These are phyloP conservation scores for Mactra quadrangularis DNA, from an alignment of 1,140 invertebrate species.

Conservation along the genomic window DNA sequence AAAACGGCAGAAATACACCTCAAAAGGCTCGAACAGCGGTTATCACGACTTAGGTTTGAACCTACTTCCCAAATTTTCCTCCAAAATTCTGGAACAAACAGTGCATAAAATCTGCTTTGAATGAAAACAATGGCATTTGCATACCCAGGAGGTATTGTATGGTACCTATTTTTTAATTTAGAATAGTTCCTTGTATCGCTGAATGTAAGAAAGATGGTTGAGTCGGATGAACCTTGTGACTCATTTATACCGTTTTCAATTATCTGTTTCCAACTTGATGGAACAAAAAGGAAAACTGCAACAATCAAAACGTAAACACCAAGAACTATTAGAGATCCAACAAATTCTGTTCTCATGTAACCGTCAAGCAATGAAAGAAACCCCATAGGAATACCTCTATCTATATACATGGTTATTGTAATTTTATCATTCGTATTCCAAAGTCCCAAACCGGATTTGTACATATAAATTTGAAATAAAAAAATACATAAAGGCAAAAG, in stretches of 20 bases:
- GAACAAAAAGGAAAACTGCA: conserved; percentile 18
- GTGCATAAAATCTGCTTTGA: conserved; percentile 18
- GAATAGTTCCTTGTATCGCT: background rate
- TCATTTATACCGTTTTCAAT: conserved; percentile 12
- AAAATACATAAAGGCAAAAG: background rate
- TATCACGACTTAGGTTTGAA: too few relatives aligned
- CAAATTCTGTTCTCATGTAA: background rate
- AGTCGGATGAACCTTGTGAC: background rate
- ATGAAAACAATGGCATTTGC: background rate
- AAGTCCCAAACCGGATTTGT: background rate
- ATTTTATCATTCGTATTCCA: conserved; percentile 4
- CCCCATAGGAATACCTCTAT: conserved; percentile 1
- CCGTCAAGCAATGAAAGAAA: conserved; percentile 18
- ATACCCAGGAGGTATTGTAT: background rate
- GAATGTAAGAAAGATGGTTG: conserved; percentile 13
- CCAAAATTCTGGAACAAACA: background rate
- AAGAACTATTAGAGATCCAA: background rate
- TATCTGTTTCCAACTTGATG: conserved; percentile 28
- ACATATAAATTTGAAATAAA: conserved; percentile 1
- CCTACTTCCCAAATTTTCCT: too few relatives aligned
- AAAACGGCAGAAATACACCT: too few relatives aligned
- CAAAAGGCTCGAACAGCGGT: too few relatives aligned
- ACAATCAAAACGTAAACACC: background rate
- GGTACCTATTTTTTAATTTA: background rate
- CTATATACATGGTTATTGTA: background rate